phyloP scores from a whole-genome alignment of 2,113 vertebrate genomes.

The Paramormyrops kingsleyae region DNA sequence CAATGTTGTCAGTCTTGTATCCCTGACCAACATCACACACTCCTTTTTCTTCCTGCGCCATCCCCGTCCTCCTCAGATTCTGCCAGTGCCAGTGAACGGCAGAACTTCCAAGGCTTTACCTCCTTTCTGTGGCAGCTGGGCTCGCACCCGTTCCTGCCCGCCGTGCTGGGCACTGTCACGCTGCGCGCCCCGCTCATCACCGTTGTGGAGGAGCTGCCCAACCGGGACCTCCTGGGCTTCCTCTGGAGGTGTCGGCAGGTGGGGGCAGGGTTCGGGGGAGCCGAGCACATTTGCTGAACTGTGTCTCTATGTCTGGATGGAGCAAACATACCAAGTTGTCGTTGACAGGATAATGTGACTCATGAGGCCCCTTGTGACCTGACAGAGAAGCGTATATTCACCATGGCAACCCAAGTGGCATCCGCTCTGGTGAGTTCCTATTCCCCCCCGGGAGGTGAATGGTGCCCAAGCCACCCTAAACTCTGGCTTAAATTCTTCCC shows the following conservation, averaged over 20 bases:
- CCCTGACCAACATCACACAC: neutral
- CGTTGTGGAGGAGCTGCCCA: conserved; percentile 63
- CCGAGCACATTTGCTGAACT: neutral
- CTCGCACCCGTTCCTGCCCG: conserved; percentile 64
- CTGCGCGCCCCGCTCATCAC: conserved; percentile 61
- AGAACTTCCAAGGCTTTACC: conserved; percentile 61
- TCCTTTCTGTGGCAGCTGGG: conserved; percentile 64
- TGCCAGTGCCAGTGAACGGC: conserved; percentile 52
- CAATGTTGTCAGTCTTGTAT: neutral
- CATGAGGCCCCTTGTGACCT: conserved; percentile 49
- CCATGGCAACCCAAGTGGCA: conserved; percentile 60
- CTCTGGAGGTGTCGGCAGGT: conserved; percentile 66
- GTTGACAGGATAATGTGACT: conserved; percentile 40
- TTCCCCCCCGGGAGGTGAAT: neutral
- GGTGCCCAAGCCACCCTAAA: neutral
- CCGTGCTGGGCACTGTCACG: conserved; percentile 62
- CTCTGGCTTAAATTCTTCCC: neutral
- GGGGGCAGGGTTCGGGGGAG: neutral
- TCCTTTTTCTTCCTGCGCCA: neutral
- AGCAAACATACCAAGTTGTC: neutral
- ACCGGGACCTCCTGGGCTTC: conserved; percentile 62
- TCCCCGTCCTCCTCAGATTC: conserved; percentile 42
- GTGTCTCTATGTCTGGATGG: neutral
- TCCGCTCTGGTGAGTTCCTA: conserved; percentile 58
- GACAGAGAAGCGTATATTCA: conserved; percentile 59